Evolutionary conservation across 2,888 invertebrate genomes (phyloP).

Genomic region (Nemoura dubitans): DNA sequence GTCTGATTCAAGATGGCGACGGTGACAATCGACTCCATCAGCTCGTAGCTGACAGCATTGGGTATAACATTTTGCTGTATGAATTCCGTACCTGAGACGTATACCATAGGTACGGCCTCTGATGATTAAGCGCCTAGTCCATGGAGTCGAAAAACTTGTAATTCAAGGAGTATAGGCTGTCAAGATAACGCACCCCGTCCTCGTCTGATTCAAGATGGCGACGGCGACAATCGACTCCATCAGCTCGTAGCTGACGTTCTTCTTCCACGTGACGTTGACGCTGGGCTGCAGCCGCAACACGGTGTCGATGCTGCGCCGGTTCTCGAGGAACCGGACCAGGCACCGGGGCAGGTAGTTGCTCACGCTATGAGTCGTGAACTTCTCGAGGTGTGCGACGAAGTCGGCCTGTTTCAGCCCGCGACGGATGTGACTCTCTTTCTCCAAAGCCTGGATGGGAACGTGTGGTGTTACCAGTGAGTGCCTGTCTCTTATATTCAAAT

Average conservation of each 20-base stretch:
- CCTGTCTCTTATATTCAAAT: no score
- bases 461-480: not conserved
- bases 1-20: slow-evolving; percentile 43
- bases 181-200: not conserved
- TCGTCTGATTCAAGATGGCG: slow-evolving; percentile 42
- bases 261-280: slow-evolving; percentile 7
- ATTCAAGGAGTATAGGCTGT: no score
- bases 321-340: slow-evolving; percentile 26
- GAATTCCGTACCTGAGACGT: no score
- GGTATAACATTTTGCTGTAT: no score
- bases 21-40: slow-evolving; percentile 41
- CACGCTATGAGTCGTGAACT: slow-evolving; percentile 37
- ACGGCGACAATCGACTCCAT: slow-evolving; percentile 42
- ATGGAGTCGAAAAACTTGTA: no score
- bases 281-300: slow-evolving; percentile 42
- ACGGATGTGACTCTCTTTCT: slow-evolving; percentile 56
- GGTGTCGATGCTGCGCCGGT: slow-evolving; percentile 44
- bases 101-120: no score
- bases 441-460: slow-evolving; percentile 51
- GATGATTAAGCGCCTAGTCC: no score
- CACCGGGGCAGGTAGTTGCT: slow-evolving; percentile 18
- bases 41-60: slow-evolving; percentile 17
- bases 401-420: slow-evolving; percentile 59
- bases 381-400: slow-evolving; percentile 59
- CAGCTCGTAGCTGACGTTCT: slow-evolving; percentile 29